phyloP scores from a whole-genome alignment of 2,797 vertebrate genomes.

The Danio albolineatus region DNA sequence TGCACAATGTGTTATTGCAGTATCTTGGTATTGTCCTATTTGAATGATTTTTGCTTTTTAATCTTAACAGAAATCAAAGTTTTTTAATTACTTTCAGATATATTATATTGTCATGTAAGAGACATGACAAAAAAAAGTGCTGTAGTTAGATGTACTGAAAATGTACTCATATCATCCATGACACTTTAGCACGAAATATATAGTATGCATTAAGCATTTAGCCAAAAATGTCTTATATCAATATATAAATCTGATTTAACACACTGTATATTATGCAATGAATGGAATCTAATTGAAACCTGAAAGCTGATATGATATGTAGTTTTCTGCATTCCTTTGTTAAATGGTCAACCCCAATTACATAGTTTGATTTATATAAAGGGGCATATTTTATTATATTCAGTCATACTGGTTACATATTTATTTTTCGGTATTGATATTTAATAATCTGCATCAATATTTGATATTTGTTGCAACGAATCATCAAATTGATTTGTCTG shows the following conservation, averaged over 20 bases:
- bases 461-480: background rate
- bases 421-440: slow-evolving; percentile 21
- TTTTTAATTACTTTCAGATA: slow-evolving; percentile 21
- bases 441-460: slow-evolving; percentile 15
- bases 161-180: background rate
- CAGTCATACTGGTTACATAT: background rate
- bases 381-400: slow-evolving; percentile 9
- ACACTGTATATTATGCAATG: slow-evolving; percentile 46
- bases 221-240: slow-evolving; percentile 42
- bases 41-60: slow-evolving; percentile 24
- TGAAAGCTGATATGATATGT: slow-evolving; percentile 1
- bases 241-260: slow-evolving; percentile 15
- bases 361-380: slow-evolving; percentile 26
- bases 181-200: slow-evolving; percentile 43
- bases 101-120: slow-evolving; percentile 24
- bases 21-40: slow-evolving; percentile 31
- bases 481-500: slow-evolving; percentile 34
- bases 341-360: background rate
- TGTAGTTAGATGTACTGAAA: slow-evolving; percentile 32
- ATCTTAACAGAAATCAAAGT: slow-evolving; percentile 19
- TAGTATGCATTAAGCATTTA: slow-evolving; percentile 36
- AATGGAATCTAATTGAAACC: slow-evolving; percentile 17
- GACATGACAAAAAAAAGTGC: slow-evolving; percentile 32
- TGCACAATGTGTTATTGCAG: slow-evolving; percentile 50
- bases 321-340: background rate